These are phyloP conservation scores for Drosophila multiciliata DNA, from an alignment of 2,888 invertebrate species.

Conservation along the genomic window DNA sequence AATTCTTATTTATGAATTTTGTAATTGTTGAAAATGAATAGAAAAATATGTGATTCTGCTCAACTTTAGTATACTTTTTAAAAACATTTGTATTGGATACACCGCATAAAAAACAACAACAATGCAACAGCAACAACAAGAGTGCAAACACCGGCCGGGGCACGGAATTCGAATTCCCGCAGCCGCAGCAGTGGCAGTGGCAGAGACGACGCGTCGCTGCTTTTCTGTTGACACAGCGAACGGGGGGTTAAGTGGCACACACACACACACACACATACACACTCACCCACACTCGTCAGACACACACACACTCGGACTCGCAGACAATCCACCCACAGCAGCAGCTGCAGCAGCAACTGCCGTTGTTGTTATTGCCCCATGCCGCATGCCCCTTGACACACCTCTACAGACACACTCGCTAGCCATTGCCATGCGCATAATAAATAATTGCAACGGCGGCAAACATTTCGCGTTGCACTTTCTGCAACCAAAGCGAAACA, in stretches of 20 bases:
- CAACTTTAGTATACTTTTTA: not conserved
- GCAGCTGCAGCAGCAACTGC: constrained; percentile 43
- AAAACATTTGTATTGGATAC: not conserved
- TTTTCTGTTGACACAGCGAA: constrained; percentile 48
- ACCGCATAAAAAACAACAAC: constrained; percentile 15
- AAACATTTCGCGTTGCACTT: constrained; percentile 77
- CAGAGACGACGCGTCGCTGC: constrained; percentile 44
- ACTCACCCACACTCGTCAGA: constrained; percentile 26
- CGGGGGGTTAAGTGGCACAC: constrained; percentile 73
- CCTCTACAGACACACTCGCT: constrained; percentile 50
- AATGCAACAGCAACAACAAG: constrained; percentile 28
- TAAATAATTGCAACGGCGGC: constrained; percentile 79
- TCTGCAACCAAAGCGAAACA: constrained; percentile 73
- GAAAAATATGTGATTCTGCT: not conserved
- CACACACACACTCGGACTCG: constrained; percentile 17
- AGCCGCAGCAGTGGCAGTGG: constrained; percentile 18
- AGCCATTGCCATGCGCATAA: constrained; percentile 70
- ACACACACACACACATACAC: constrained; percentile 41
- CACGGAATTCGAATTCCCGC: constrained; percentile 58
- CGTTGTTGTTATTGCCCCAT: constrained; percentile 38
- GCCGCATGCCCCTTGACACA: constrained; percentile 41
- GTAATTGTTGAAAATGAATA: not conserved
- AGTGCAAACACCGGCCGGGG: constrained; percentile 39
- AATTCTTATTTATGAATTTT: not conserved
- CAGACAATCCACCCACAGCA: constrained; percentile 55